Conservation (phyloP, 1,140 invertebrate species). For the Rhysida immarginata region DNA sequence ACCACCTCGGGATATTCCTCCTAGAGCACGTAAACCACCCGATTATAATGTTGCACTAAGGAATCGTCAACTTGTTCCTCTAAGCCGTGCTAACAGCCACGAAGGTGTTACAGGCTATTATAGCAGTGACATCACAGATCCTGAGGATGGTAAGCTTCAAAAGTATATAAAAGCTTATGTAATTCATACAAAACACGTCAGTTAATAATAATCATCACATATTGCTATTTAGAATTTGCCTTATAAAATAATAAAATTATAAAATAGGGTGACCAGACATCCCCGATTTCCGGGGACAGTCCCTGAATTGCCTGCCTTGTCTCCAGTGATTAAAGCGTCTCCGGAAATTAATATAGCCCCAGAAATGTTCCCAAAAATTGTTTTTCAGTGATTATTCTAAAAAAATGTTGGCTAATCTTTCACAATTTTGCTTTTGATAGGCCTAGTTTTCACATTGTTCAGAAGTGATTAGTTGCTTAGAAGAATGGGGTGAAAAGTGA, state of each 20-base stretch:
- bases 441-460: too few relatives aligned
- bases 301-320: too few relatives aligned
- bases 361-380: too few relatives aligned
- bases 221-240: constrained; percentile 34
- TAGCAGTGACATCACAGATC: constrained; percentile 32
- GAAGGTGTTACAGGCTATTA: constrained; percentile 66
- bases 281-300: too few relatives aligned
- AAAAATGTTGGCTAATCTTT: too few relatives aligned
- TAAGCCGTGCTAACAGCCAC: constrained; percentile 67
- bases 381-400: too few relatives aligned
- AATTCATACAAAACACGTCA: not conserved
- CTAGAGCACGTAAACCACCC: constrained; percentile 34
- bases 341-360: too few relatives aligned
- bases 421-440: too few relatives aligned
- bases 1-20: constrained; percentile 14
- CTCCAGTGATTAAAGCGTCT: too few relatives aligned
- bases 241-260: constrained; percentile 27
- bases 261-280: not conserved
- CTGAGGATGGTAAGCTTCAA: constrained; percentile 40
- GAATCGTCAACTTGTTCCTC: constrained; percentile 39
- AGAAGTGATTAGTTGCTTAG: too few relatives aligned
- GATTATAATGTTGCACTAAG: constrained; percentile 57
- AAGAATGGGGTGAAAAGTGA: too few relatives aligned
- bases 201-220: not conserved
- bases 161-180: constrained; percentile 10